These are phyloP conservation scores for Stramonita haemastoma DNA, from an alignment of 2,888 invertebrate genomes.

Conservation along the genomic window DNA sequence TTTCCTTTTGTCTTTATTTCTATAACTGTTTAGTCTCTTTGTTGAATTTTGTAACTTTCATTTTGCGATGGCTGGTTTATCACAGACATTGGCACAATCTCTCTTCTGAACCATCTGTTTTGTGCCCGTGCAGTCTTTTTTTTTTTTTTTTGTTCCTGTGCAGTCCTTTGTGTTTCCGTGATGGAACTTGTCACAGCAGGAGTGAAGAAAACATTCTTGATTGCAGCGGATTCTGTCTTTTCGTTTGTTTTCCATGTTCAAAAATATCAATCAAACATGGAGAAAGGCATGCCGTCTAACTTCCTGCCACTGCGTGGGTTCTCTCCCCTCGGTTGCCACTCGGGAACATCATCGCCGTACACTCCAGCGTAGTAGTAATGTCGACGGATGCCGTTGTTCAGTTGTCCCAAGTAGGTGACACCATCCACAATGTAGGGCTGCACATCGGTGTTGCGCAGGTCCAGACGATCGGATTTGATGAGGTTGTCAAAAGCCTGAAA, in stretches of 20 bases:
- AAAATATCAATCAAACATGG: slow-evolving; percentile 10
- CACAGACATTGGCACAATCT: too few species aligned
- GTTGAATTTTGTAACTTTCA: too few species aligned
- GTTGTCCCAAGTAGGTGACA: slow-evolving; percentile 70
- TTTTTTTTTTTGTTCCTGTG: not conserved
- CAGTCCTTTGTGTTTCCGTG: not conserved
- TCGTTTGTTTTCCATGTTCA: not conserved
- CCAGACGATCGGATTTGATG: slow-evolving; percentile 70
- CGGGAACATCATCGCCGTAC: slow-evolving; percentile 73
- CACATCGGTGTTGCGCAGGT: slow-evolving; percentile 71
- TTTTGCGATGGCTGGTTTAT: too few species aligned
- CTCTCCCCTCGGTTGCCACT: slow-evolving; percentile 65
- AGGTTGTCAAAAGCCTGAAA: slow-evolving; percentile 74
- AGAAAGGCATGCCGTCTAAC: not conserved
- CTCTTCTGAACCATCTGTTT: not conserved
- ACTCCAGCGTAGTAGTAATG: slow-evolving; percentile 76
- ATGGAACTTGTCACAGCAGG: too few species aligned
- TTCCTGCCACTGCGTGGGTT: slow-evolving; percentile 24
- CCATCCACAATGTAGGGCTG: slow-evolving; percentile 76
- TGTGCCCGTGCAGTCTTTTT: not conserved
- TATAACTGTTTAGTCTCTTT: too few species aligned
- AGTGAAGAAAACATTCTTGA: too few species aligned
- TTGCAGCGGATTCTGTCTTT: not conserved
- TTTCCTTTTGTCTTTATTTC: too few species aligned
- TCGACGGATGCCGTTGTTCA: slow-evolving; percentile 64